Evolutionary conservation across 2,797 vertebrate species (phyloP).

Genomic region (Hyperoplus immaculatus): DNA sequence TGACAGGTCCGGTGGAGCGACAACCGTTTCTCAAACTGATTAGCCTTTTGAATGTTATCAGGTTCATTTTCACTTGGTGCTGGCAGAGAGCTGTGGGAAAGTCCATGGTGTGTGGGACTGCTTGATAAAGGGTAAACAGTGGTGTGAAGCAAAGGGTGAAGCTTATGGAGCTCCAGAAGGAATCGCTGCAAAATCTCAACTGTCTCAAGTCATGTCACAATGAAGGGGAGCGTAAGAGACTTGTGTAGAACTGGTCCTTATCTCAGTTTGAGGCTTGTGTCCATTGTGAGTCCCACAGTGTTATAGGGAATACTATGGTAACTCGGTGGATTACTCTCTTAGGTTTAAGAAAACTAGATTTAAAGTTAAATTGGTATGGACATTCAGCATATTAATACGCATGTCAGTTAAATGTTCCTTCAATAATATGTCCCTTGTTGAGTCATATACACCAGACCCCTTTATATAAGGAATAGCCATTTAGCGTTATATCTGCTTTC

Average conservation of each 20-base stretch:
- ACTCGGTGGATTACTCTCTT: not conserved
- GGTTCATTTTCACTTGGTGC: not conserved
- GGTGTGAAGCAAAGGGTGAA: too few relatives aligned
- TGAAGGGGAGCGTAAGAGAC: too few relatives aligned
- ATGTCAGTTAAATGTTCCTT: not conserved
- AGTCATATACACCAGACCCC: not conserved
- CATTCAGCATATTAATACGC: not conserved
- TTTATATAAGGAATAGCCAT: not conserved
- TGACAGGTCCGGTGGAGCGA: conserved; percentile 10
- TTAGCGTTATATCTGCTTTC: not conserved
- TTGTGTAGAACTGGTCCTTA: too few relatives aligned
- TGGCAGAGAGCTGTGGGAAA: conserved; percentile 26
- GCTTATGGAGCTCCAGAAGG: too few relatives aligned
- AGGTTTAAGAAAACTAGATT: not conserved
- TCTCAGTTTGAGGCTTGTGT: not conserved
- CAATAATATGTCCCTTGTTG: not conserved
- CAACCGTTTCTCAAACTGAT: not conserved
- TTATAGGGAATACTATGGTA: not conserved
- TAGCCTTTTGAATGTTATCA: not conserved
- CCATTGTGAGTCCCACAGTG: not conserved
- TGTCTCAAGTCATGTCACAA: too few relatives aligned
- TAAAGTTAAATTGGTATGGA: not conserved
- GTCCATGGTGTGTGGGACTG: not conserved
- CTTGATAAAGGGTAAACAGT: not conserved
- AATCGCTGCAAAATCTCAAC: too few relatives aligned